Evolutionary conservation across 2,113 vertebrate species (phyloP).

Genomic region (Ophiodon elongatus): DNA sequence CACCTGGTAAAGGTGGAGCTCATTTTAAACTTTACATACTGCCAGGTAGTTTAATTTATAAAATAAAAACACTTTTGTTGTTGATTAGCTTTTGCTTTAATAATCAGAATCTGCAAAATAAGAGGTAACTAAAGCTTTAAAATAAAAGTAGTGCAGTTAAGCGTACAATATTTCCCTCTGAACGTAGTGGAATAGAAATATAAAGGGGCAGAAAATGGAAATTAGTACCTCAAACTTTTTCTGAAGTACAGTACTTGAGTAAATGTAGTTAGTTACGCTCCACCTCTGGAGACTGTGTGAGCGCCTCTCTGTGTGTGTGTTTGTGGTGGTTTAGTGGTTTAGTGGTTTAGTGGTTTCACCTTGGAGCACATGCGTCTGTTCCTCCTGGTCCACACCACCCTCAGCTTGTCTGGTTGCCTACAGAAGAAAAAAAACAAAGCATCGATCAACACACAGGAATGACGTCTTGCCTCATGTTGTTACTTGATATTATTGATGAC

Average conservation of each 20-base stretch:
- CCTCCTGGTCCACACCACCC: conserved; percentile 92
- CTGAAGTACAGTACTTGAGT: neutral
- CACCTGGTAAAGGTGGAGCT: neutral
- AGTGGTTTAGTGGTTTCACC: conserved; percentile 78
- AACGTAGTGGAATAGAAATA: neutral
- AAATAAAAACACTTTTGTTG: neutral
- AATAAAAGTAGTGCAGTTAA: neutral
- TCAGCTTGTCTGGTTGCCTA: conserved; percentile 94
- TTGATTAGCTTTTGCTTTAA: neutral
- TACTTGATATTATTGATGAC: neutral
- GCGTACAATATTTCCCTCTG: neutral
- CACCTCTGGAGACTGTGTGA: neutral
- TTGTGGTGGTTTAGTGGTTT: conserved; percentile 14
- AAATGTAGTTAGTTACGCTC: neutral
- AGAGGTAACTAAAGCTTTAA: neutral
- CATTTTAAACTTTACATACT: neutral
- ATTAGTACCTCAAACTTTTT: neutral
- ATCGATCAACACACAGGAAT: conserved; percentile 37
- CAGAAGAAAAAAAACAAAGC: conserved; percentile 36
- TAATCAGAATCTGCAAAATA: neutral
- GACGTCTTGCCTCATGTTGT: neutral
- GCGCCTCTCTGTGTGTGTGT: neutral
- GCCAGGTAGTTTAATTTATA: neutral
- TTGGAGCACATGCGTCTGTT: conserved; percentile 93
- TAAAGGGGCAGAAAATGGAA: neutral